These are phyloP conservation scores for Acridotheres tristis DNA, from an alignment of 2,797 vertebrate genomes.

Conservation along the genomic window DNA sequence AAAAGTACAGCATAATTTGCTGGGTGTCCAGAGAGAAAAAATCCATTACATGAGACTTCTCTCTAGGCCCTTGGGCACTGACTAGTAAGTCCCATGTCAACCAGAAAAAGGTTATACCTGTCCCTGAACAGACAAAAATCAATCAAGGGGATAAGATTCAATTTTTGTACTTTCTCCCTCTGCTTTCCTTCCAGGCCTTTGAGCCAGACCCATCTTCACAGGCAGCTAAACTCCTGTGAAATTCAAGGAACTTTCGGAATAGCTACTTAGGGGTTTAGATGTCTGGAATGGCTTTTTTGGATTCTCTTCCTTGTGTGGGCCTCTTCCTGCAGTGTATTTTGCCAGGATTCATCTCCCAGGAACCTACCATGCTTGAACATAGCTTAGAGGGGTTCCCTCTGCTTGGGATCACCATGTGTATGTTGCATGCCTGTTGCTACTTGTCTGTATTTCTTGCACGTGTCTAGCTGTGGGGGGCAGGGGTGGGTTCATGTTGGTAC, in stretches of 20 bases:
- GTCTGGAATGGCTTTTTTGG: background rate
- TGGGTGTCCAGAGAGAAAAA: background rate
- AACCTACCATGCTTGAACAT: background rate
- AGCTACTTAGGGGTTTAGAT: background rate
- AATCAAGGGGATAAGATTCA: background rate
- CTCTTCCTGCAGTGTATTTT: constrained; percentile 12
- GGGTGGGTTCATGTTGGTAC: background rate
- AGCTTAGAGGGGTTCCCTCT: background rate
- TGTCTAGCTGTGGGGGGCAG: background rate
- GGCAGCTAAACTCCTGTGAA: constrained; percentile 18
- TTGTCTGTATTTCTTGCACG: constrained; percentile 47
- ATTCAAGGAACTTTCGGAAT: background rate
- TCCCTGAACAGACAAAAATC: background rate
- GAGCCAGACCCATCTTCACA: background rate
- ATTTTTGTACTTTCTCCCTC: background rate
- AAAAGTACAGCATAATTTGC: background rate
- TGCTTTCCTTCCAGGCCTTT: constrained; percentile 1
- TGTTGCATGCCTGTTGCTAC: constrained; percentile 52
- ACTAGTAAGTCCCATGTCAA: background rate
- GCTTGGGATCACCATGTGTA: background rate
- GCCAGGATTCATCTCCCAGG: constrained; percentile 23
- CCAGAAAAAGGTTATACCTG: background rate
- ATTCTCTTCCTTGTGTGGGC: background rate
- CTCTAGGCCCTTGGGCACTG: background rate
- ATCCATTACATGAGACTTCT: background rate